Percentiles rank a stretch among this genome's conserved stretches.
These are phyloP conservation scores for Pluvianellus socialis DNA, from an alignment of 2,113 vertebrate species.

Conservation along the genomic window DNA sequence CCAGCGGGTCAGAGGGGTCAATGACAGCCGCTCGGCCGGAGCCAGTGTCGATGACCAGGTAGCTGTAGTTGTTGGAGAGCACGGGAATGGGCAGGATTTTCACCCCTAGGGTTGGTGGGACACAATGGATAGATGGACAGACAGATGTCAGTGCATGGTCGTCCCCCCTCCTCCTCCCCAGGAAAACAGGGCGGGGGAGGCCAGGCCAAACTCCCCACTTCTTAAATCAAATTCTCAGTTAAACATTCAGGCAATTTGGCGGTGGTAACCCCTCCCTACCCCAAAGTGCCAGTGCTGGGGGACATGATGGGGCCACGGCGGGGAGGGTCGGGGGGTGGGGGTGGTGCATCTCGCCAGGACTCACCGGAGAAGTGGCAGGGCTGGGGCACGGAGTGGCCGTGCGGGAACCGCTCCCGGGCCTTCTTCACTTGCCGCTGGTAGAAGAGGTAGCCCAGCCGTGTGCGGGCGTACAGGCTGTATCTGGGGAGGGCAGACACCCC, in stretches of 20 bases:
- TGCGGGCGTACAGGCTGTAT: slow-evolving; percentile 92
- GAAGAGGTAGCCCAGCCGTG: slow-evolving; percentile 93
- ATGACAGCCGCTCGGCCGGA: slow-evolving; percentile 83
- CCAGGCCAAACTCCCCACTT: neutral
- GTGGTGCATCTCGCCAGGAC: neutral
- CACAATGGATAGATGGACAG: neutral
- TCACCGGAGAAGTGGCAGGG: slow-evolving; percentile 84
- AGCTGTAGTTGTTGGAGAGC: slow-evolving; percentile 96
- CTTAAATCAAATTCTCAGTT: neutral
- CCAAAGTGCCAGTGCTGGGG: neutral
- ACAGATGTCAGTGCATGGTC: neutral
- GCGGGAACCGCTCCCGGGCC: slow-evolving; percentile 87
- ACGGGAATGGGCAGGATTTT: slow-evolving; percentile 95
- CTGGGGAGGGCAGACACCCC: slow-evolving; percentile 61
- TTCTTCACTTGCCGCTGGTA: slow-evolving; percentile 92
- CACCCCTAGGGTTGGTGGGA: slow-evolving; percentile 74
- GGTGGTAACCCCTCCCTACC: neutral
- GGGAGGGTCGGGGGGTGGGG: neutral
- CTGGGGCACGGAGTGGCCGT: slow-evolving; percentile 86
- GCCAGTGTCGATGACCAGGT: slow-evolving; percentile 89
- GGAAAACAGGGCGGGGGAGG: too few species aligned
- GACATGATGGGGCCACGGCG: rapidly evolving
- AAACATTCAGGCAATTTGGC: neutral
- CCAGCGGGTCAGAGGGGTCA: slow-evolving; percentile 91
- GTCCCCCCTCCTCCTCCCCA: rapidly evolving